These are phyloP conservation scores for Brachionus plicatilis DNA, from an alignment of 1,140 invertebrate species.

Conservation along the genomic window DNA sequence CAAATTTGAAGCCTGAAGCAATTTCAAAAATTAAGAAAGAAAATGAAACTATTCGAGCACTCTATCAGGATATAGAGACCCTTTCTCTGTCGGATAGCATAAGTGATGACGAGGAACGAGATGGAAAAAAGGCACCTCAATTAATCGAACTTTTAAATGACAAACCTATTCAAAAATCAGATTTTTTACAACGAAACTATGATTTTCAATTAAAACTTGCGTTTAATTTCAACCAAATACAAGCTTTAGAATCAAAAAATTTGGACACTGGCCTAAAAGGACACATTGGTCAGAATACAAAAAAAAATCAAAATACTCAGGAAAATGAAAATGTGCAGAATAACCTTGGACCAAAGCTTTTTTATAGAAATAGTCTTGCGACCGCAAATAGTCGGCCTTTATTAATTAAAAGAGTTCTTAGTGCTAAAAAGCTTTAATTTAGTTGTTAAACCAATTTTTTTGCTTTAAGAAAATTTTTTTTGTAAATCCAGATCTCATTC, in stretches of 20 bases:
- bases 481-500: neutral
- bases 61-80: neutral
- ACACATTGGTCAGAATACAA: neutral
- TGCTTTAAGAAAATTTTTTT: neutral
- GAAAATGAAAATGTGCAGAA: neutral
- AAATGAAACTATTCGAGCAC: neutral
- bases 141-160: neutral
- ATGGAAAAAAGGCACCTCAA: neutral
- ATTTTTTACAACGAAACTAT: conserved; percentile 2
- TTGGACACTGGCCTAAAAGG: neutral
- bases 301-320: neutral
- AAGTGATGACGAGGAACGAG: neutral
- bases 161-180: neutral
- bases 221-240: neutral
- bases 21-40: neutral
- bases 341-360: neutral
- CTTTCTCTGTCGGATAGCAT: neutral
- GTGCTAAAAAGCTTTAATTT: conserved; percentile 14
- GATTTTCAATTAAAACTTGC: conserved; percentile 21
- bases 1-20: neutral
- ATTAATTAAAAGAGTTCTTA: neutral
- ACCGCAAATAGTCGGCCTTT: neutral
- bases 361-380: conserved; percentile 1
- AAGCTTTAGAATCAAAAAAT: conserved; percentile 9
- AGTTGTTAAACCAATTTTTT: neutral